Percentiles rank a stretch among this genome's conserved stretches.
Conservation (phyloP, 2,113 vertebrate species). For the Silurus meridionalis region DNA sequence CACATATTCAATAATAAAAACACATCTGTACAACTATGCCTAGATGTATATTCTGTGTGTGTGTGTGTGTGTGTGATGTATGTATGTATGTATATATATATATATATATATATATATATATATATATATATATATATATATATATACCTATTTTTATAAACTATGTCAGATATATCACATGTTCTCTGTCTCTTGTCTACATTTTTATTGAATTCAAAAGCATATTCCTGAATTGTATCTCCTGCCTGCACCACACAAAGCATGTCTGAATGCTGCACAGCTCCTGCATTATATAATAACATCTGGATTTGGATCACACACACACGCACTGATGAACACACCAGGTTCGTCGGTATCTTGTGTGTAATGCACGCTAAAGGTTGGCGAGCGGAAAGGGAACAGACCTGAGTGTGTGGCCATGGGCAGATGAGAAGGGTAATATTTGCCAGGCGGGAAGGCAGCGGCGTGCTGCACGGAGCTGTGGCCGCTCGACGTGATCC, state of each 20-base stretch:
- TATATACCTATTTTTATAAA: background rate
- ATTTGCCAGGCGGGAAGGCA: conserved; percentile 91
- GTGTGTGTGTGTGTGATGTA: background rate
- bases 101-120: background rate
- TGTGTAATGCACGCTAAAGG: background rate
- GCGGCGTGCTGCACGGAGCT: conserved; percentile 84
- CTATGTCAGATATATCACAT: background rate
- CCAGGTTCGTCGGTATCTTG: background rate
- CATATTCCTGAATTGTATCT: background rate
- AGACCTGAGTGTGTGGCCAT: conserved; percentile 96
- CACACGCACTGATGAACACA: background rate
- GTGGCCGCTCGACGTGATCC: conserved; percentile 84
- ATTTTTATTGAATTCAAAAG: background rate
- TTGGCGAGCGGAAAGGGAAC: conserved; percentile 51
- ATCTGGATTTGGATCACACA: background rate
- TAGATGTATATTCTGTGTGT: background rate
- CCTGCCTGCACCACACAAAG: background rate
- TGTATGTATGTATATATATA: background rate
- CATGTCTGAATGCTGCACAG: no score
- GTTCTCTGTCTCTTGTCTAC: background rate
- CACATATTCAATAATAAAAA: no score
- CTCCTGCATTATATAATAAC: background rate
- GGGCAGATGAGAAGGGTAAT: conserved; percentile 91
- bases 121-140: background rate
- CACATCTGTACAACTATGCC: background rate